Conservation (phyloP, 1,140 invertebrate genomes). For the Drosophila arizonae region DNA sequence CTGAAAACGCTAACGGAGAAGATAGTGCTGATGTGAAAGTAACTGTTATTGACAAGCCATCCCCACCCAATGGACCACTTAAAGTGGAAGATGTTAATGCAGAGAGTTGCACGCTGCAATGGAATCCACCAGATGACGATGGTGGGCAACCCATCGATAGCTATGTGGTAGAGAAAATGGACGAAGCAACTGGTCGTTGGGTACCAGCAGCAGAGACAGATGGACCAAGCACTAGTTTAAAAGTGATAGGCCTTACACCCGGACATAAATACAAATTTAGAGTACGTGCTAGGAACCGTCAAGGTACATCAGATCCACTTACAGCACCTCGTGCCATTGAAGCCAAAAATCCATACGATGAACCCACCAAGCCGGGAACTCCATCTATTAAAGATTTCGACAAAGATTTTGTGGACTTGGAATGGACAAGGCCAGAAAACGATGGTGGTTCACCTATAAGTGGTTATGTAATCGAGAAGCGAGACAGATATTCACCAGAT, state of each 20-base stretch:
- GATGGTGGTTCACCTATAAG: constrained; percentile 96
- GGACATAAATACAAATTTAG: constrained; percentile 98
- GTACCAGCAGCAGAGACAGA: constrained; percentile 95
- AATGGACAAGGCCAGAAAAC: constrained; percentile 93
- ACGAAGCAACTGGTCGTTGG: constrained; percentile 96
- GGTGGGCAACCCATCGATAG: constrained; percentile 94
- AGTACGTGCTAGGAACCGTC: constrained; percentile 96
- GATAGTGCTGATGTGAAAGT: constrained; percentile 96
- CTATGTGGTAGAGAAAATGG: constrained; percentile 97
- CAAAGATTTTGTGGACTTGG: constrained; percentile 96
- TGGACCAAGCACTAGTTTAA: constrained; percentile 88
- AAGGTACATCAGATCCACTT: constrained; percentile 97
- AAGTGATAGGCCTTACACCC: constrained; percentile 91
- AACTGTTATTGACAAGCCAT: constrained; percentile 94
- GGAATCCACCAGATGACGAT: constrained; percentile 96
- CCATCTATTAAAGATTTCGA: constrained; percentile 96
- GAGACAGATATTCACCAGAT: constrained; percentile 93
- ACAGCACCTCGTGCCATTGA: constrained; percentile 94
- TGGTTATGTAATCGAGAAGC: constrained; percentile 97
- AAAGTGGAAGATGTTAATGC: constrained; percentile 92
- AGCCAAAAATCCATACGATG: constrained; percentile 98
- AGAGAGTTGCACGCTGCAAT: constrained; percentile 88
- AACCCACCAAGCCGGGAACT: constrained; percentile 92
- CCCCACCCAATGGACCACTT: constrained; percentile 94
- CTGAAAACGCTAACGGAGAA: constrained; percentile 96